Base-by-base conservation (phyloP, 2,888 invertebrate species). In the Lycocerus yunnanus region DNA sequence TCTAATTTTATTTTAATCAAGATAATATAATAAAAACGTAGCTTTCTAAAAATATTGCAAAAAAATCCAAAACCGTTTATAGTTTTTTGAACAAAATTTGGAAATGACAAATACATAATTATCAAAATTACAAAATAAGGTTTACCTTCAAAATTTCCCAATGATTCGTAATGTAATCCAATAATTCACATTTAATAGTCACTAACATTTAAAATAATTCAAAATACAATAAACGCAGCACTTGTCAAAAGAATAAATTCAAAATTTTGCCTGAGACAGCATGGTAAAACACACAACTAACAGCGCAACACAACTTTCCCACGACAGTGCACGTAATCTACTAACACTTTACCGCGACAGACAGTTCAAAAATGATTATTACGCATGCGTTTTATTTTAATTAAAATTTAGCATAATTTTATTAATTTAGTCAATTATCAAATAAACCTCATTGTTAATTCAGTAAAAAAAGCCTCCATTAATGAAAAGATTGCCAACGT, bases 301-400 rank as follows among this genome's bases (percentile, higher is more conserved):
- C 16, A 66, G 20, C 43, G 15, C 72, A 27, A 43, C 72, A 68
- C 72, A 61, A 67, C 72, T 68, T 67, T 58, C 68, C 66, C 24
- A 14, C 15, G 67, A 14, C 60, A 61, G 21, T n/a, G 27, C 72
- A n/a, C 43, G 16, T 15, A 27, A 67, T 72, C 69, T 66, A 73
- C 72, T 69, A 68, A 68, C 68, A 63, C 15, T 65, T 58, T 58
- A 61, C 18, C 14, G 65, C 65, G 63, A 16, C 68, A 16, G 20
- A 21, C 58, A 66, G 58, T 24, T 16, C 16, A 58, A 65, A 63
- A 60, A 65, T 66, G 68, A 68, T 66, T 65, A 61, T 72, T 16
- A 63, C 61, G 61, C 61, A 63, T 63, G 61, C 61, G 61, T 63
- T 63, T 63, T 20, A 15, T 63, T 20, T 18, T 63, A 16, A 18